Evolutionary conservation across 2,113 vertebrate genomes (phyloP), one percentile per base, ranked within the genome.

Genomic region (Tragelaphus strepsiceros): DNA sequence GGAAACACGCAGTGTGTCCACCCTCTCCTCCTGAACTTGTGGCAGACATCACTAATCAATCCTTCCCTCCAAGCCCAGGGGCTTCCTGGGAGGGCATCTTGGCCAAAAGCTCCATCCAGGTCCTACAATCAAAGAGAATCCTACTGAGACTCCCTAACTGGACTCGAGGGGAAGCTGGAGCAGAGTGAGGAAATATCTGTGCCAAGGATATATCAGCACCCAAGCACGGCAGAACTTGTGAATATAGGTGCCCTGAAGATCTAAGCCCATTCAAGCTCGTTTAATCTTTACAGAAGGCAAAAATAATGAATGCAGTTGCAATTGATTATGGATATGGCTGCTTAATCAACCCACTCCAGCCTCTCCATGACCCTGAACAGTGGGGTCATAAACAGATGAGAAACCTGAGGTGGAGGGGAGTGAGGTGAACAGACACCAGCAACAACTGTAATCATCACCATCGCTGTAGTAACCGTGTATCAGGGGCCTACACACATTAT

Each of bases 391-490:
- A 64, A 32, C 15, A 16, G 61, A 21, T 5, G n/a, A 62, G 17
- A 39, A 49, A 19, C 24, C 3, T 1, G 39, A 61, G 26, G 15
- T 22, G 5, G 26, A 17, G 3, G 59, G 28, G 39, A 53, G 11
- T 0, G 17, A 49, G 28, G 62, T 64, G 61, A 61, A 46, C 28
- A 77, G 43, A 61, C 28, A 28, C 11, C 53, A 93, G n/a, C 21
- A 28, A 24, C 11, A 7, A 14, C 17, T 6, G 28, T 13, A 11
- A 17, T 32, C 21, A 14, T 15, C 13, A 11, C 16, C 17, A 6
- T 39, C 16, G 1, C 13, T 5, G 3, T 3, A 10, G 61, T 46
- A 3, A 6, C 11, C 0, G 0, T 6, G 7, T n/a, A 1, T 17
- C 0, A 1, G 61, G n/a, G 10, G 32, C 43, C 71, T 17, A 8